These are phyloP conservation scores for Castor canadensis DNA, from an alignment of 2,113 vertebrate genomes.

Conservation along the genomic window DNA sequence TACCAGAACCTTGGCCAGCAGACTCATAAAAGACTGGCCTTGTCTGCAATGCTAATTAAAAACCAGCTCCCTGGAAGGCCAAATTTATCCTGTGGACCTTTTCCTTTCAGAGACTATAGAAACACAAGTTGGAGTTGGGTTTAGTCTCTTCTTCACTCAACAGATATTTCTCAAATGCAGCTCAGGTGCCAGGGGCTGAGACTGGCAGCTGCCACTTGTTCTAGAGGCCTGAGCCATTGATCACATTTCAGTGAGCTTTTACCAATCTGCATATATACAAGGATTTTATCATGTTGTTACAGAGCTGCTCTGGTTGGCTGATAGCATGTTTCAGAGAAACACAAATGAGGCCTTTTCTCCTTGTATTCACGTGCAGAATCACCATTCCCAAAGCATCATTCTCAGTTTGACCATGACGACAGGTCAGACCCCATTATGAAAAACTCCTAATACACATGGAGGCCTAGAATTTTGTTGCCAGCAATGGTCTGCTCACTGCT, in stretches of 20 bases:
- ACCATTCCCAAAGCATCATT: not conserved
- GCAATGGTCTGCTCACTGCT: not conserved
- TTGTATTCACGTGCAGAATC: not conserved
- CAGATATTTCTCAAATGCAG: not conserved
- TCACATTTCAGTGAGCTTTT: not conserved
- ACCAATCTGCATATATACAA: conserved; percentile 30
- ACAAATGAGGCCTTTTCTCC: not conserved
- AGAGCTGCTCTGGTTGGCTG: not conserved
- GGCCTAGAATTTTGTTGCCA: not conserved
- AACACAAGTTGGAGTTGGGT: not conserved
- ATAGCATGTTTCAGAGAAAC: conserved; percentile 46
- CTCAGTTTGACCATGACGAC: not conserved
- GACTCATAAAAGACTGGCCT: not conserved
- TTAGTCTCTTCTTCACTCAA: conserved; percentile 19
- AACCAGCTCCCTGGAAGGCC: not conserved
- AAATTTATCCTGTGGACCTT: not conserved
- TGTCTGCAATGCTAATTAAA: not conserved
- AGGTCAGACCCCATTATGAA: conserved; percentile 31
- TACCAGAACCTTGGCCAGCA: not conserved
- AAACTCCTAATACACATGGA: not conserved
- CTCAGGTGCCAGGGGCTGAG: not conserved
- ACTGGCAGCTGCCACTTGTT: not conserved
- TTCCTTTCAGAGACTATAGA: not conserved
- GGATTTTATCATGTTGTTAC: conserved; percentile 29
- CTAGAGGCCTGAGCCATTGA: not conserved